Percentiles rank a stretch among this genome's conserved stretches.
Conservation (phyloP, 2,113 vertebrate genomes). For the Pipa parva region DNA sequence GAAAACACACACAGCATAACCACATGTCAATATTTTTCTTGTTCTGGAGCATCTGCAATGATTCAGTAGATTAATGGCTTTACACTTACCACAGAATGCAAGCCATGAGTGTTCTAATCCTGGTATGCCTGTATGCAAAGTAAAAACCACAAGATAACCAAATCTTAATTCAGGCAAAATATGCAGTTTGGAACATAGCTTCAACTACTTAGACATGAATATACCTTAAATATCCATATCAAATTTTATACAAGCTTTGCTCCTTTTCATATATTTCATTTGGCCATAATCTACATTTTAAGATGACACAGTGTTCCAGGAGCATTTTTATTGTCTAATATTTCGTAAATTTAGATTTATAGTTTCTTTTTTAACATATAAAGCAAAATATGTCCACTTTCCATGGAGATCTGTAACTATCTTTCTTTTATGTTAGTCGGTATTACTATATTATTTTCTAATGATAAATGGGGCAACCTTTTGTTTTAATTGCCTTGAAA, state of each 20-base stretch:
- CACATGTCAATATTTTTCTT: constrained; percentile 6
- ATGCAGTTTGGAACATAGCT: constrained; percentile 17
- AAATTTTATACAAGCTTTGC: constrained; percentile 2
- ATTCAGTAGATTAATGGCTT: constrained; percentile 6
- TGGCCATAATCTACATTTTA: constrained; percentile 1
- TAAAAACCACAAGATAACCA: constrained; percentile 12
- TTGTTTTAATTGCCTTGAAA: too few species aligned
- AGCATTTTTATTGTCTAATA: background rate
- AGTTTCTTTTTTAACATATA: too few species aligned
- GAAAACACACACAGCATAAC: background rate
- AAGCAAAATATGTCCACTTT: too few species aligned
- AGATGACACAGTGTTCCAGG: background rate
- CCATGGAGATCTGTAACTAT: too few species aligned
- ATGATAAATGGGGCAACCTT: too few species aligned
- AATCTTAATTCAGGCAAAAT: background rate
- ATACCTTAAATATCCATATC: background rate
- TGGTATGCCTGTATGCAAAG: background rate
- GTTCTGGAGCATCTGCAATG: constrained; percentile 1
- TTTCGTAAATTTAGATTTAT: too few species aligned
- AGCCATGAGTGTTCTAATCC: constrained; percentile 1
- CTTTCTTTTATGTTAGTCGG: too few species aligned
- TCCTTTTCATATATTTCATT: constrained; percentile 14
- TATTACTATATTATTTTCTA: too few species aligned
- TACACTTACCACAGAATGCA: background rate
- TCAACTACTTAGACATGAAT: background rate